Percentiles rank a stretch among this genome's conserved stretches.
phyloP scores from a whole-genome alignment of 2,113 vertebrate genomes.

The Machaerirhynchus nigripectus region DNA sequence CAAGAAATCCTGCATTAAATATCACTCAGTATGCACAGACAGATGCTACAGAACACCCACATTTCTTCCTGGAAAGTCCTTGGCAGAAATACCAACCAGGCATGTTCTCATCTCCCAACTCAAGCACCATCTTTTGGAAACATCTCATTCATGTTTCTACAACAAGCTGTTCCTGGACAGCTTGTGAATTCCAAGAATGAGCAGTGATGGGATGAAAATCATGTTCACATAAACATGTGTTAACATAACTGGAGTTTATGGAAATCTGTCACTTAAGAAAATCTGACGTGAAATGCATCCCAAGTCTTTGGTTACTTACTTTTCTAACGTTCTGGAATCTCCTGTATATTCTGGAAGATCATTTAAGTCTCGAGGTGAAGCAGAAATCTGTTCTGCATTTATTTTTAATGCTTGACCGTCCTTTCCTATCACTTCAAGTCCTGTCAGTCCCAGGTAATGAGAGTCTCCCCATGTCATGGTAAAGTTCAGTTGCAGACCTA shows the following conservation, averaged over 20 bases:
- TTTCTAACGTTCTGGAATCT: slow-evolving; percentile 87
- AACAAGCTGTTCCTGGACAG: slow-evolving; percentile 26
- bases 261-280: background rate
- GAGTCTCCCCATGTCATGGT: slow-evolving; percentile 89
- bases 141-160: slow-evolving; percentile 38
- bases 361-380: slow-evolving; percentile 86
- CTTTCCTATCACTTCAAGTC: slow-evolving; percentile 88
- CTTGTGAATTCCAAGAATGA: slow-evolving; percentile 18
- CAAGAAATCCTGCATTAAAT: slow-evolving; percentile 7
- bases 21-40: slow-evolving; percentile 5
- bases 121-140: slow-evolving; percentile 31
- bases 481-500: slow-evolving; percentile 88
- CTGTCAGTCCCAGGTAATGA: slow-evolving; percentile 91
- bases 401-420: slow-evolving; percentile 83
- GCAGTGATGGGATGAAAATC: background rate
- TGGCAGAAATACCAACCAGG: background rate
- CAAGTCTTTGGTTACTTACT: slow-evolving; percentile 73
- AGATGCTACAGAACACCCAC: slow-evolving; percentile 40
- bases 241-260: background rate
- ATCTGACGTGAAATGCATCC: background rate
- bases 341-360: slow-evolving; percentile 83
- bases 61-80: slow-evolving; percentile 14
- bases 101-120: background rate
- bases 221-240: background rate
- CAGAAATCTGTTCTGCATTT: slow-evolving; percentile 78